phyloP scores from a whole-genome alignment of 2,888 invertebrate genomes.

The Cinara cedri region DNA sequence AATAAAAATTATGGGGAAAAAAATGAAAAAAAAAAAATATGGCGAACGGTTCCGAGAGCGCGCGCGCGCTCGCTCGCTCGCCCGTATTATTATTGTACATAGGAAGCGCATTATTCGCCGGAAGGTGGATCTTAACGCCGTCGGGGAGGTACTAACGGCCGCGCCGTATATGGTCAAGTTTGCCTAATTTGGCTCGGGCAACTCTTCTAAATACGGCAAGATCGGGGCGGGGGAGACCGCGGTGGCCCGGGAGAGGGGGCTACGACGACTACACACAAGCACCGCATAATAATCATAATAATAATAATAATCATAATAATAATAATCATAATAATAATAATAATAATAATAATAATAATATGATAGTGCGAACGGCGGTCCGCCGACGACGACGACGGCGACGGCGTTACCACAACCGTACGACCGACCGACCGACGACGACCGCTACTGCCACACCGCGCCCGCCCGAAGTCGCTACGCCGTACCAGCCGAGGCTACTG shows the following conservation, averaged over 20 bases:
- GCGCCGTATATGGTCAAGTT: slow-evolving; percentile 78
- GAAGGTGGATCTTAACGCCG: slow-evolving; percentile 76
- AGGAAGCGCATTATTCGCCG: slow-evolving; percentile 56
- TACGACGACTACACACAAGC: no score
- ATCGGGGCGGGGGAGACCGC: slow-evolving; percentile 69
- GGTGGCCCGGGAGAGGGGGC: slow-evolving; percentile 62
- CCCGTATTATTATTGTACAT: slow-evolving; percentile 23
- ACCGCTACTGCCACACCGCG: background rate
- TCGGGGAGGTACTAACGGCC: slow-evolving; percentile 60
- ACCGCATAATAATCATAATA: no score
- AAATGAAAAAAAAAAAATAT: slow-evolving; percentile 25
- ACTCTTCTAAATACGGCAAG: slow-evolving; percentile 77
- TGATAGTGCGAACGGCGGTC: slow-evolving; percentile 15
- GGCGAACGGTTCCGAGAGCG: slow-evolving; percentile 42
- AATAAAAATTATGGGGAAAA: background rate
- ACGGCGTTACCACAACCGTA: slow-evolving; percentile 34
- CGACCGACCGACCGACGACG: slow-evolving; percentile 59
- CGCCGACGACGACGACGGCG: slow-evolving; percentile 15
- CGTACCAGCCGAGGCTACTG: no score
- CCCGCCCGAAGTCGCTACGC: no score
- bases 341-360: background rate
- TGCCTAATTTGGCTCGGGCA: slow-evolving; percentile 81
- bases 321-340: slow-evolving; percentile 38
- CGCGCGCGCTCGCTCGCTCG: no score
- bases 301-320: slow-evolving; percentile 19